Conservation (phyloP, 2,888 invertebrate species). For the Entomobrya multifasciata region DNA sequence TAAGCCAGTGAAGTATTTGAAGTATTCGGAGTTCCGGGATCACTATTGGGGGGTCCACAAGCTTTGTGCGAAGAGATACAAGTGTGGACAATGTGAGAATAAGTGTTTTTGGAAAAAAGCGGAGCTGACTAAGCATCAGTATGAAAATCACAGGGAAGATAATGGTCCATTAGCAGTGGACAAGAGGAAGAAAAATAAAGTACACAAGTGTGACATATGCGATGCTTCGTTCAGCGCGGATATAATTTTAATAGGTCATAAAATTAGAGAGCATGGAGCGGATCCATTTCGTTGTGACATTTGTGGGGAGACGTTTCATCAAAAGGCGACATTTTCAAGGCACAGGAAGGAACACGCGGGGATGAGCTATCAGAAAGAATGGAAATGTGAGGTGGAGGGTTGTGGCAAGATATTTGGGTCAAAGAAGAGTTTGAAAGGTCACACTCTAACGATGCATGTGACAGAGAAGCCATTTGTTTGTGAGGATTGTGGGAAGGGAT, state of each 20-base stretch:
- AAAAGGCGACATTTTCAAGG: background rate
- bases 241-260: background rate
- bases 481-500: background rate
- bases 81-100: background rate
- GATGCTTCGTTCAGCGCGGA: background rate
- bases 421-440: background rate
- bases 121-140: background rate
- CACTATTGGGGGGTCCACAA: background rate
- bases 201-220: no score
- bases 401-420: background rate
- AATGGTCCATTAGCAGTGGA: background rate
- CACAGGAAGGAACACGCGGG: background rate
- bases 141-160: background rate
- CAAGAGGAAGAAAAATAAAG: background rate
- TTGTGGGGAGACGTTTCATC: background rate
- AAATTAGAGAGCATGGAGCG: background rate
- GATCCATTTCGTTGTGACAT: background rate
- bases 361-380: no score
- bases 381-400: no score
- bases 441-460: background rate
- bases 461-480: no score
- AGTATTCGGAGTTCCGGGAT: background rate
- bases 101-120: background rate
- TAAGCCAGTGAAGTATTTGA: background rate
- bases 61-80: background rate